Base-by-base conservation (phyloP, 2,888 invertebrate genomes). In the Microctonus aethiopoides region DNA sequence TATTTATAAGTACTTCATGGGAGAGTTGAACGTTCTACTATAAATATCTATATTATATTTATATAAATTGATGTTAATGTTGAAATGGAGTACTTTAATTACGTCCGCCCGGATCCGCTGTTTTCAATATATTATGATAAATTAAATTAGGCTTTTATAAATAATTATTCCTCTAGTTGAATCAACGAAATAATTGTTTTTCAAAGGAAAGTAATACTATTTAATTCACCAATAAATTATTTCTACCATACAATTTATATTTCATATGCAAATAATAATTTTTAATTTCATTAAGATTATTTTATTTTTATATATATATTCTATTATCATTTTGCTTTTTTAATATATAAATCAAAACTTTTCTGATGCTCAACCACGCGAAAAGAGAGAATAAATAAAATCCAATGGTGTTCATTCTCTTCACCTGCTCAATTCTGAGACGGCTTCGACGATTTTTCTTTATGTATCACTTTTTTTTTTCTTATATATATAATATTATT, bases 391-490 rank as follows among this genome's bases (percentile, higher is more conserved):
- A 57, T 9, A 34, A 57, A 13, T 22, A 16, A 67, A 39, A 36
- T 52, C 24, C 22, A 60, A 60, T 22, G 56, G 20, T 16, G n/a
- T 13, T 29, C n/a, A n/a, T 57, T 56, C 26, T 34, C 39, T 60
- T 57, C 75, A 76, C 75, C 75, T 76, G 75, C 73, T 60, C 66
- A 56, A 72, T 72, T 65, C 52, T 46, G 41, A 59, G 16, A 7
- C 41, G 68, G 57, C 61, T 61, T 39, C 46, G 65, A 69, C 74
- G 67, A 73, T 73, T 67, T 39, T 52, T 54, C 24, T 66, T 54
- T 56, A 66, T 71, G 67, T 67, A 63, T 73, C 51, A 60, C 66
- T 62, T 65, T 63, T 63, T 57, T 69, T 61, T 68, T 29, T 29
- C n/a, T n/a, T n/a, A 29, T 7, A 29, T 29, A 7, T 29, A 29